phyloP scores from a whole-genome alignment of 2,888 invertebrate genomes.

The Heliothis peltigera region DNA sequence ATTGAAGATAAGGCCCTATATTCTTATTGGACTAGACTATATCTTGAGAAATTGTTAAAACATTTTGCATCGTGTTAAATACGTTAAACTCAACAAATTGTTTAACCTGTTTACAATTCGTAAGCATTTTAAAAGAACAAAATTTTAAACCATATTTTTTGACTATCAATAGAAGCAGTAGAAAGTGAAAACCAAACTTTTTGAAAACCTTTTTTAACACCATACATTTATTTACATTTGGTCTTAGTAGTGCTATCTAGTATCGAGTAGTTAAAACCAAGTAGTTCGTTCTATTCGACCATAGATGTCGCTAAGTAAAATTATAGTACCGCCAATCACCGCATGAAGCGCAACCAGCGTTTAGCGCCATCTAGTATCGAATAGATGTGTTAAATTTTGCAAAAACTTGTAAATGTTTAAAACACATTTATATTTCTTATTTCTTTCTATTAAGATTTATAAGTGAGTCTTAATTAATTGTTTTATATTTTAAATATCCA shows the following conservation, averaged over 20 bases:
- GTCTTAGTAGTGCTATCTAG: slow-evolving; percentile 57
- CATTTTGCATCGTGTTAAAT: too few relatives aligned
- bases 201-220: neutral
- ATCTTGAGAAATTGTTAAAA: too few relatives aligned
- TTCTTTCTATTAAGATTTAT: neutral
- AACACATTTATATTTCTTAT: too few relatives aligned
- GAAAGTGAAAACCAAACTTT: slow-evolving; percentile 1
- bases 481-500: too few relatives aligned
- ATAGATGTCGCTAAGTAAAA: slow-evolving; percentile 52
- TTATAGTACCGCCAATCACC: slow-evolving; percentile 40
- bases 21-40: neutral
- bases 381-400: slow-evolving; percentile 59
- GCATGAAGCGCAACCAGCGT: slow-evolving; percentile 45
- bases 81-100: neutral
- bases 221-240: neutral
- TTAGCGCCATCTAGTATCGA: slow-evolving; percentile 69
- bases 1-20: neutral
- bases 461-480: too few relatives aligned
- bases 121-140: neutral
- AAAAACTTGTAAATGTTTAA: neutral
- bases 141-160: neutral
- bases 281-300: slow-evolving; percentile 36
- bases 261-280: slow-evolving; percentile 38
- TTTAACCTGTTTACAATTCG: neutral
- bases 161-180: too few relatives aligned